These are phyloP conservation scores for Aspidiotus rigidus DNA, from an alignment of 2,888 invertebrate genomes.

Conservation along the genomic window DNA sequence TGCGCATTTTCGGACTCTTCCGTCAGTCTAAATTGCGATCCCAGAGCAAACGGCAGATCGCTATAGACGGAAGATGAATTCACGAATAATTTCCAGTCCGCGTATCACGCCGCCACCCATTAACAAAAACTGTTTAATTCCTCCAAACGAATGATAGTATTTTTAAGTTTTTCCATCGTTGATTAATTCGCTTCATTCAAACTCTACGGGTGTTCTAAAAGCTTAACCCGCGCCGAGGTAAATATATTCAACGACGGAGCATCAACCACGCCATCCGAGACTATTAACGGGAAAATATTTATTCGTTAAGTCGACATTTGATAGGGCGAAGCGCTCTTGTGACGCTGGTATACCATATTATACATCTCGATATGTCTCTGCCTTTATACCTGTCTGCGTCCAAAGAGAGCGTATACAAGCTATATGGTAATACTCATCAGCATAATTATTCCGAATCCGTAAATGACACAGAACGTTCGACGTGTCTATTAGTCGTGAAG, in stretches of 20 bases:
- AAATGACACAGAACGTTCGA: constrained; percentile 27
- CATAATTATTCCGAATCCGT: constrained; percentile 29
- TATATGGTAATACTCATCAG: constrained; percentile 7
- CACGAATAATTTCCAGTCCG: neutral
- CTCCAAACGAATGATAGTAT: neutral
- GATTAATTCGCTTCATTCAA: constrained; percentile 30
- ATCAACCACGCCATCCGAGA: constrained; percentile 21
- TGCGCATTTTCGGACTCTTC: no score
- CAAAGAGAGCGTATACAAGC: neutral
- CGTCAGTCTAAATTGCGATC: no score
- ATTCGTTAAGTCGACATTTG: constrained; percentile 29
- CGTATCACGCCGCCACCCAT: neutral
- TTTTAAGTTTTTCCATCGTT: constrained; percentile 5
- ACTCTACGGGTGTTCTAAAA: constrained; percentile 26
- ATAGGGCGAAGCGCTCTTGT: constrained; percentile 24
- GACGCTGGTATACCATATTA: neutral
- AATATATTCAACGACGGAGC: constrained; percentile 29
- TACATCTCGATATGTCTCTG: constrained; percentile 1
- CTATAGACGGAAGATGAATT: neutral
- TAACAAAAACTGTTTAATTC: constrained; percentile 3
- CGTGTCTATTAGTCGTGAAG: constrained; percentile 13
- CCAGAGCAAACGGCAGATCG: no score
- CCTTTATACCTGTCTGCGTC: neutral
- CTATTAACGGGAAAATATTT: constrained; percentile 27
- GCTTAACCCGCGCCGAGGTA: neutral